Conservation (phyloP, 2,113 vertebrate genomes). For the Sylvilagus bachmani region DNA sequence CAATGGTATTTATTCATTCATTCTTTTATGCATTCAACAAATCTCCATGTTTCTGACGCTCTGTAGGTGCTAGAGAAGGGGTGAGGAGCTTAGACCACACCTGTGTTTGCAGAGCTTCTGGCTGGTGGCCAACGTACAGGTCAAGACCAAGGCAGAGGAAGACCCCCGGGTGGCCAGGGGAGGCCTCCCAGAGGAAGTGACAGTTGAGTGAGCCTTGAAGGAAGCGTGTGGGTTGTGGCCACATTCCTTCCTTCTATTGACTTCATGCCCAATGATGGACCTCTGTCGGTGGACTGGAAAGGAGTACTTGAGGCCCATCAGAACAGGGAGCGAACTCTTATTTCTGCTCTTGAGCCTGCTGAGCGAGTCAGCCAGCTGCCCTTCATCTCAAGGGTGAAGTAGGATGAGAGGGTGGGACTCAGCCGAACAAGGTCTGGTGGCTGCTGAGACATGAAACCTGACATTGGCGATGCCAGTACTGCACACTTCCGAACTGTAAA, state of each 20-base stretch:
- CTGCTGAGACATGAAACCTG: neutral
- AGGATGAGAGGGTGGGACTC: slow-evolving; percentile 13
- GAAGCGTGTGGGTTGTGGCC: neutral
- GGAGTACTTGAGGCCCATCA: neutral
- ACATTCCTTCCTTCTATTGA: neutral
- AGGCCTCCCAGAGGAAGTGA: neutral
- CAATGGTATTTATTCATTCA: neutral
- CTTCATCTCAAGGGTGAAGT: slow-evolving; percentile 27
- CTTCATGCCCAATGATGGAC: neutral
- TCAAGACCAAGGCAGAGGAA: neutral
- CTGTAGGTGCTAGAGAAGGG: neutral
- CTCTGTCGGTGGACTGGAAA: neutral
- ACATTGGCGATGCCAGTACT: neutral
- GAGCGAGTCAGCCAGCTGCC: neutral
- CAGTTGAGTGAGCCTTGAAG: neutral
- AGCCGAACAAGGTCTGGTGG: neutral
- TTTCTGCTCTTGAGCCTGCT: neutral
- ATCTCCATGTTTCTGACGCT: neutral
- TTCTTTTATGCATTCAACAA: neutral
- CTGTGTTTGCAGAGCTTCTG: neutral
- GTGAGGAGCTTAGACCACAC: neutral
- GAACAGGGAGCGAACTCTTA: neutral
- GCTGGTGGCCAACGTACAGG: neutral
- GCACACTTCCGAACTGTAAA: neutral
- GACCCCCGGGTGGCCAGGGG: neutral